Base-by-base conservation (phyloP, 2,888 invertebrate genomes). In the Liodrosophila aerea region DNA sequence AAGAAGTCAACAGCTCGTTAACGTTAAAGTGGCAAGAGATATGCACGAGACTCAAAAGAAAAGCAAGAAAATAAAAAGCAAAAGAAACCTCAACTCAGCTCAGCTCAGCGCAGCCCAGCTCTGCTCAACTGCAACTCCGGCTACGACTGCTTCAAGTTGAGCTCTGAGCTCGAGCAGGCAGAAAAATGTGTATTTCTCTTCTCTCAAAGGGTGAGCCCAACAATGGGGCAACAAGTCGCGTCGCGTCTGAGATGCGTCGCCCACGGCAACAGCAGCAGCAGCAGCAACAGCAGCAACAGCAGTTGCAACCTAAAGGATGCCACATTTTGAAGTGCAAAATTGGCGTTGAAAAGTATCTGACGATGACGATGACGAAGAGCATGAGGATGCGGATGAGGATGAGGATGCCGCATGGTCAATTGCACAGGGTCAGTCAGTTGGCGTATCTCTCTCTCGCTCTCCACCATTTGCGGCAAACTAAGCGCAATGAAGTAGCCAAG, bases 151-250 rank as follows among this genome's bases (percentile, higher is more conserved):
- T 22, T 7, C 41, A 22, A 22, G 22, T 22, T 22, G 22, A 22
- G 22, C 22, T 30, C 30, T 30, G n/a, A 7, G 22, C 5, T 22
- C 5, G 22, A 22, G 22, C 22, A 22, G 22, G 22, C 22, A 22
- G 22, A 22, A 22, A 22, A 22, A 22, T 22, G 22, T 22, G 22
- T 22, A 45, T 46, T 16, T 34, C 33, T 65, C 45, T 50, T 46
- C 22, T 34, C 33, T 65, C 45, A 60, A 56, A 64, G 64, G 69
- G 65, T 69, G 61, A 52, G 64, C 73, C n/a, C 22, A 84, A 84
- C 84, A 84, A 84, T 87, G 75, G 85, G 86, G 84, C 84, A 85
- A 87, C 87, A 85, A 85, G 84, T 87, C 86, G 87, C 81, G 84
- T 87, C 86, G 87, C 81, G 77, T 70, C 64, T 59, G 69, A 60